Evolutionary conservation across 2,888 invertebrate species (phyloP), one percentile per base, ranked within the genome.

Genomic region (Rotaria macrura): DNA sequence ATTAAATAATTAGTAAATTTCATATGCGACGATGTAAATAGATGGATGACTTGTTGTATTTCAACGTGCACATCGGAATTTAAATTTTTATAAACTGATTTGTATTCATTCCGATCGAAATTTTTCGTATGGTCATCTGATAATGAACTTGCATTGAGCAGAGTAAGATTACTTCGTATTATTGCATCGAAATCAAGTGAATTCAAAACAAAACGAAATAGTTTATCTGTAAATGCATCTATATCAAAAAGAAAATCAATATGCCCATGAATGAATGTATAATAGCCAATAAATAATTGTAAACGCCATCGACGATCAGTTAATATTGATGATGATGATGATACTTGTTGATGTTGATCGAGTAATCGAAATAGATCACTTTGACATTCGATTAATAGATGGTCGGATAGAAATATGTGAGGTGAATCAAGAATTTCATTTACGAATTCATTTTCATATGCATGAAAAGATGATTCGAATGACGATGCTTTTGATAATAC

Each of bases 261-360:
- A 25, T 79, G 79, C 5, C 4, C 1, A 79, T 43, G 79, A 79
- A 79, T 79, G n/a, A 79, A 79, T 79, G 40, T 40, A 79, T 79
- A 79, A 43, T 79, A 79, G 17, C 79, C 79, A n/a, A 43, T 43
- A 14, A 79, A 79, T 40, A 79, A n/a, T 79, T 79, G 79, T 43
- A 79, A n/a, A 43, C 79, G 79, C 79, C 79, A 79, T n/a, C 43
- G 79, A 79, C 79, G 79, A 43, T 79, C 79, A 40, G 40, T 79
- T n/a, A 43, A 34, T 65, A 20, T 14, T 34, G 65, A 25, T 14
- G 43, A 38, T 25, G 43, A 38, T 25, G 12, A 29, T 14, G 43
- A 43, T 43, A 23, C 38, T 34, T 38, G 20, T 43, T 38, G 38
- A 25, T 43, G 43, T 79, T 40, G 43, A 12, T 43, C 25, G n/a